Evolutionary conservation across 1,140 invertebrate genomes (phyloP).

Genomic region (Alviniconcha marisindica): DNA sequence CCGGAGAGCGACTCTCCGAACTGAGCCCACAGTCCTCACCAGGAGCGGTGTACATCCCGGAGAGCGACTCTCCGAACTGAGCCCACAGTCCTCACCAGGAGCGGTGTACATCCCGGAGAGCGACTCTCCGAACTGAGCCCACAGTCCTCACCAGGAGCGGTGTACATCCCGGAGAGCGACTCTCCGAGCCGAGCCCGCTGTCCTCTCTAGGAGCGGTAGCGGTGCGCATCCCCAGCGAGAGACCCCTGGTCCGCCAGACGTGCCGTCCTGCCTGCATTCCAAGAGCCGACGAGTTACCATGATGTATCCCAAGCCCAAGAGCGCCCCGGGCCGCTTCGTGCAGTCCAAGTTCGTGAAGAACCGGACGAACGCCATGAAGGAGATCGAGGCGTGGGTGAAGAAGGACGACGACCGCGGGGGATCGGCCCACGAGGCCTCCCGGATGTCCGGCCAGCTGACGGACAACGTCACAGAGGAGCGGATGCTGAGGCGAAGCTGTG

Average conservation of each 20-base stretch:
- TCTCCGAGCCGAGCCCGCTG: neutral
- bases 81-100: no score
- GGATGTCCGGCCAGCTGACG: slow-evolving; percentile 53
- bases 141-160: neutral
- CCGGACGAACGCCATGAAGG: slow-evolving; percentile 56
- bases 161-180: neutral
- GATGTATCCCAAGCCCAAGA: slow-evolving; percentile 48
- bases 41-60: no score
- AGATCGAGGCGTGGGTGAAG: slow-evolving; percentile 57
- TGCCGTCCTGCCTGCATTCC: no score
- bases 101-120: no score
- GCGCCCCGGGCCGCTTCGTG: slow-evolving; percentile 35
- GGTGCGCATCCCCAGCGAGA: neutral
- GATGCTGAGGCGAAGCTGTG: slow-evolving; percentile 56
- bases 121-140: neutral
- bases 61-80: no score
- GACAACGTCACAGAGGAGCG: slow-evolving; percentile 62
- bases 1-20: no score
- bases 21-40: no score
- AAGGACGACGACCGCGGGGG: slow-evolving; percentile 33
- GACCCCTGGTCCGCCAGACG: neutral
- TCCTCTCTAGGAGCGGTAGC: no score
- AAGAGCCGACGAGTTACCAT: slow-evolving; percentile 6
- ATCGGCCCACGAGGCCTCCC: slow-evolving; percentile 34
- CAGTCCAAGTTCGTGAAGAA: slow-evolving; percentile 44